These are phyloP conservation scores for Gila robusta DNA, from an alignment of 2,797 vertebrate species.

Conservation along the genomic window DNA sequence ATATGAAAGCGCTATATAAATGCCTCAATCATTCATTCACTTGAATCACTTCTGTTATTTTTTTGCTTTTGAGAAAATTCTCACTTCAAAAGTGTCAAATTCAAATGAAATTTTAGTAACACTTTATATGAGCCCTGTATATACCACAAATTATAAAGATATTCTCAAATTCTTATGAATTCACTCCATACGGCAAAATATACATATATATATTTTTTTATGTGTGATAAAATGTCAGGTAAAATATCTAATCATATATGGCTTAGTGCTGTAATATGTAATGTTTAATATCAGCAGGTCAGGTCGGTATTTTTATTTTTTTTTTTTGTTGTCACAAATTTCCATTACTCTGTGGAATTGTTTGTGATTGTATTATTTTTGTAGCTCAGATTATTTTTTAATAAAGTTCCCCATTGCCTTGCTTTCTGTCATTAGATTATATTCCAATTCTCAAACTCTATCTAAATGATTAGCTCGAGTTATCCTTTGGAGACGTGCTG, in stretches of 20 bases:
- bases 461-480: constrained; percentile 26
- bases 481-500: constrained; percentile 18
- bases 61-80: no score
- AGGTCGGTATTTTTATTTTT: not conserved
- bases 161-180: no score
- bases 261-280: not conserved
- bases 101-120: no score
- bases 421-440: constrained; percentile 12
- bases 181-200: no score
- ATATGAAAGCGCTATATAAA: no score
- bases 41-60: no score
- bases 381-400: constrained; percentile 2
- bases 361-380: constrained; percentile 23
- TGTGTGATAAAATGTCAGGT: not conserved
- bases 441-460: constrained; percentile 2
- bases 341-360: constrained; percentile 10
- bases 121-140: no score
- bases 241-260: not conserved
- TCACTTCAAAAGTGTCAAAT: no score
- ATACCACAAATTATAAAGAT: no score
- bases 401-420: constrained; percentile 7
- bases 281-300: not conserved
- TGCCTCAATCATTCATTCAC: no score
- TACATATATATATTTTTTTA: no score
- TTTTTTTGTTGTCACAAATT: constrained; percentile 2